Evolutionary conservation across 2,113 vertebrate species (phyloP).

Genomic region (Clarias magur): DNA sequence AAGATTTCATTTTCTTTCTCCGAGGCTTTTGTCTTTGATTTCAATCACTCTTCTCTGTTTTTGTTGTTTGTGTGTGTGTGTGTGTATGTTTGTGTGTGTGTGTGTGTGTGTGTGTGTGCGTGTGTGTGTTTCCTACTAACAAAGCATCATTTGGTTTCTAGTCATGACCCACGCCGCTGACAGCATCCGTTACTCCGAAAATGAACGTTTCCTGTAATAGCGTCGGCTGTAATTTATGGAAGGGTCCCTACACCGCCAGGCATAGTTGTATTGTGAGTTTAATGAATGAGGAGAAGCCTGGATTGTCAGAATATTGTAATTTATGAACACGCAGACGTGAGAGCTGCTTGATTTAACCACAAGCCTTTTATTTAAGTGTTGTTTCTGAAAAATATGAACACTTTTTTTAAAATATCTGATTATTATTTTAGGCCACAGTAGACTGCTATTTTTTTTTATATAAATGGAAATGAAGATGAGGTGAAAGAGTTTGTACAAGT

Average conservation of each 20-base stretch:
- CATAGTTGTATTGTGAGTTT: conserved; percentile 23
- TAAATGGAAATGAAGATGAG: not conserved
- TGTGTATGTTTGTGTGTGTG: not conserved
- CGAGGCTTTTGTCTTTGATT: not conserved
- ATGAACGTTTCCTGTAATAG: conserved; percentile 24
- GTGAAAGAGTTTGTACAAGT: not conserved
- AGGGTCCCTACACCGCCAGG: not conserved
- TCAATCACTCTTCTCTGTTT: not conserved
- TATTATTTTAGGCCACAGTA: not conserved
- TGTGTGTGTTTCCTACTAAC: not conserved
- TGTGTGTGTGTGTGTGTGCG: not conserved
- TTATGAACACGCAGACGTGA: conserved; percentile 4
- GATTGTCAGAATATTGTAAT: conserved; percentile 11
- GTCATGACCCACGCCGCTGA: conserved; percentile 19
- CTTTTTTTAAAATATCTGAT: not conserved
- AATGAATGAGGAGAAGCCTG: conserved; percentile 2
- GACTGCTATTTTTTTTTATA: not conserved
- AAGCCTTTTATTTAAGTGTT: not conserved
- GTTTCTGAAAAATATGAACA: not conserved
- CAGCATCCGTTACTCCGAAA: conserved; percentile 20
- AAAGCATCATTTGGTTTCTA: conserved; percentile 32
- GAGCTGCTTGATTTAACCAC: conserved; percentile 22
- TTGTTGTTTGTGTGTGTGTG: not conserved
- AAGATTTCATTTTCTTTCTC: too few species aligned
- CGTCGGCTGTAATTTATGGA: conserved; percentile 23